phyloP scores from a whole-genome alignment of 2,797 vertebrate species.

The Phoeniculus purpureus region DNA sequence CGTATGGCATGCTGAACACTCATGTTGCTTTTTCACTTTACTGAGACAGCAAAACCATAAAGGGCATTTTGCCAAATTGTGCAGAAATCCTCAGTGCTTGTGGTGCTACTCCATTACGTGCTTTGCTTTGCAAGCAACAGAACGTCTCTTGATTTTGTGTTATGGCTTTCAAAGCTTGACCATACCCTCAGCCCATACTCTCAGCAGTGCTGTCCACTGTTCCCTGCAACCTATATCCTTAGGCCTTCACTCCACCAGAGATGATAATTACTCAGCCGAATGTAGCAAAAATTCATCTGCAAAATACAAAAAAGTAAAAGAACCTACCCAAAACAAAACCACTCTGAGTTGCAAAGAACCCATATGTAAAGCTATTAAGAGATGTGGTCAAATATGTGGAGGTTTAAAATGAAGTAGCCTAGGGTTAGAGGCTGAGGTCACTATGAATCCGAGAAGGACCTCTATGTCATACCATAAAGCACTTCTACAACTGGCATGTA shows the following conservation, averaged over 20 bases:
- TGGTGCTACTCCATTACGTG: background rate
- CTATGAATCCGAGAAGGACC: background rate
- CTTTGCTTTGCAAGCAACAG: slow-evolving; percentile 1
- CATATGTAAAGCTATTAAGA: background rate
- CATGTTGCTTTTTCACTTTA: background rate
- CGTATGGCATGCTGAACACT: background rate
- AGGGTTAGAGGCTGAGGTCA: background rate
- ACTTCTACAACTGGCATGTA: background rate
- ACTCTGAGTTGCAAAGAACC: background rate
- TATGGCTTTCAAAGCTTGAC: background rate
- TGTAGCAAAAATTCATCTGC: background rate
- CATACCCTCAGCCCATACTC: background rate
- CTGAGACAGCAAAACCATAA: background rate
- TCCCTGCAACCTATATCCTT: background rate
- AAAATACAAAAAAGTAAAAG: background rate
- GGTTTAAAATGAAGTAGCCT: background rate
- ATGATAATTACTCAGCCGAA: background rate
- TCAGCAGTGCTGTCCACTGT: fast-evolving
- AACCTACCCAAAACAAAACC: fast-evolving
- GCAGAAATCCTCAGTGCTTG: background rate
- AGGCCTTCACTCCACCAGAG: background rate
- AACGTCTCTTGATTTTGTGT: background rate
- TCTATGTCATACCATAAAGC: background rate
- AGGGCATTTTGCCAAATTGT: fast-evolving
- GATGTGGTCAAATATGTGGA: background rate